Base-by-base conservation (phyloP, 1,140 invertebrate genomes). In the Drosophila pallidifrons region DNA sequence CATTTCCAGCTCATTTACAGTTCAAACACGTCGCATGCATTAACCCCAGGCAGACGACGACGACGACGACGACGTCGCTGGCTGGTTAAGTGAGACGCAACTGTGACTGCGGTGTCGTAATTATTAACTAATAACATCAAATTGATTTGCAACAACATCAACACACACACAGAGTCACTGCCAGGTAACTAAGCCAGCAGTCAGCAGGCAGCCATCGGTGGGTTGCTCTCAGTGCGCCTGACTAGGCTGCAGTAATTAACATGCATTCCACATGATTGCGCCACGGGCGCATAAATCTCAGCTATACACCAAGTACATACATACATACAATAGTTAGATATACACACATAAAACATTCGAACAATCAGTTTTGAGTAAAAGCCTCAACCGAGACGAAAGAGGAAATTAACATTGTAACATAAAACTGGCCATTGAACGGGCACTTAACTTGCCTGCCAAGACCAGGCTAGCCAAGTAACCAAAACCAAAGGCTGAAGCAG, bases 41-140 rank as follows among this genome's bases (percentile, higher is more conserved):
- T 89, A 89, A 89, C 85, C 86, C 85, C 81, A 63, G 38, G 13
- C 49, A 8, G 45, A 10, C 10, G 25, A 10, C 16, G 20, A 25
- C 20, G 20, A 25, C 20, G 20, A 20, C 20, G 38, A 11, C 49
- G 5, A 8, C 10, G 25, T 5, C 16, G 57, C 43, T 35, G 74
- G 74, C 85, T 79, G 85, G 85, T 81, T 88, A 83, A 89, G 80
- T 81, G 80, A 75, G 77, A 76, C 75, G 80, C 66, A 64, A 72
- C 59, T 61, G 47, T 47, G 61, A 58, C 67, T 63, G 66, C 64
- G 63, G 61, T 73, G 74, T 70, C 55, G 81, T 89, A 89, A 89
- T 89, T 89, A 89, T 89, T 89, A 89, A 89, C 85, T 89, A 89
- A 89, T 89, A 89, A 89, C 81, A 89, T 89, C 75, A 89, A 89